Base-by-base conservation (phyloP, 2,888 invertebrate genomes). In the Germaria angustata region DNA sequence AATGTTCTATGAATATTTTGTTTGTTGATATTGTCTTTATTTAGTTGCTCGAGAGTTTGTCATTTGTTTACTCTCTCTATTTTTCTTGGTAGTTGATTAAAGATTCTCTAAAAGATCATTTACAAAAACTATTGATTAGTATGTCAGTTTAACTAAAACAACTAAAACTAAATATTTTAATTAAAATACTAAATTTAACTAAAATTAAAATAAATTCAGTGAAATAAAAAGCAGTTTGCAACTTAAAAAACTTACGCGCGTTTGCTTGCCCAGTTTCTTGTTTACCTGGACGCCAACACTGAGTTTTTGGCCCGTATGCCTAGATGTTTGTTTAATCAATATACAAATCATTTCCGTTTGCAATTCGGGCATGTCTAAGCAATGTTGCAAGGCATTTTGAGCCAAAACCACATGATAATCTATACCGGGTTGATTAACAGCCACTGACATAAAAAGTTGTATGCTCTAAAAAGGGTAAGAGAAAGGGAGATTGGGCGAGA, bases 351-450 rank as follows among this genome's bases (percentile, higher is more conserved):
- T 94, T 93, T 99, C 99, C 89, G 97, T 96, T 91, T 97, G 98
- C 85, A 99, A 93, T 92, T 98, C 97, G 53, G 95, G 93, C 90
- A 95, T 95, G 87, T 97, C 96, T 81, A 99, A 93, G 90, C 98
- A 98, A 90, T 97, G 96, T 89, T 97, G 96, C 76, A 99, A 93
- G 36, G 98, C 97, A 91, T 98, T 98, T 93, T 99, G 99, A 15
- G 98, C 98, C 81, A 99, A 93, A 80, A 97, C 97, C 88, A 99
- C 98, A 92, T 99, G 99, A 92, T 98, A 98, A 92, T 99, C 99
- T 87, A 99, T 96, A 89, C 98, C 97, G 71, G 98, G 96, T 88
- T 97, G 96, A 92, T 98, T 98, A 86, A 99, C 96, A 53, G 97
- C 95, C 84, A 98, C 98, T 2, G 97, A 98, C 94, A 97, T 97